These are phyloP conservation scores for Tromatobia lineatoria DNA, from an alignment of 2,888 invertebrate genomes.

Conservation along the genomic window DNA sequence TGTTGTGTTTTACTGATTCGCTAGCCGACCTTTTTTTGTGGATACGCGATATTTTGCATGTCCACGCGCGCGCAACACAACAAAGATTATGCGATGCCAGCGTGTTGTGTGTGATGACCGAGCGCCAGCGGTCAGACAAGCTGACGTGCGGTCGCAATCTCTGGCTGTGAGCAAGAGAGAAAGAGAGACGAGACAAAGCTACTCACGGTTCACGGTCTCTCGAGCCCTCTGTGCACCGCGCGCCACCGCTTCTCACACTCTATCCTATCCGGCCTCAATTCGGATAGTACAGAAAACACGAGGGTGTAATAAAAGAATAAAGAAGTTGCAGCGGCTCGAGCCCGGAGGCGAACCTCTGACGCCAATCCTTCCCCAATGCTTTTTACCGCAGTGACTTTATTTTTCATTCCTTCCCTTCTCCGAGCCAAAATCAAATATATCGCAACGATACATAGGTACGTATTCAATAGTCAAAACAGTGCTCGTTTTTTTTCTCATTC, in stretches of 20 bases:
- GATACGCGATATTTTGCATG: neutral
- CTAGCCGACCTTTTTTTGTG: neutral
- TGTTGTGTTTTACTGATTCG: slow-evolving; percentile 20
- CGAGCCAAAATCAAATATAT: slow-evolving; percentile 5
- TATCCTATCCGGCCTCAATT: neutral
- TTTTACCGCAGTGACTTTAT: slow-evolving; percentile 33
- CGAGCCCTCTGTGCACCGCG: slow-evolving; percentile 8
- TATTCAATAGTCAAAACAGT: neutral
- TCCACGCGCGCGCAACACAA: neutral
- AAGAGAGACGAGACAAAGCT: slow-evolving; percentile 39
- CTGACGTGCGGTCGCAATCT: neutral
- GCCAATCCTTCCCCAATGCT: slow-evolving; percentile 32
- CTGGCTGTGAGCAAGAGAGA: neutral
- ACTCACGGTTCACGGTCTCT: slow-evolving; percentile 38
- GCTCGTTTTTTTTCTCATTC: neutral
- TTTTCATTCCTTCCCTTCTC: slow-evolving; percentile 6
- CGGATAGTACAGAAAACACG: slow-evolving; percentile 13
- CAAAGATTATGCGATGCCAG: slow-evolving; percentile 7
- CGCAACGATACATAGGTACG: neutral
- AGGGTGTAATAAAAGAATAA: slow-evolving; percentile 42
- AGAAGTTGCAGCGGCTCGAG: slow-evolving; percentile 33
- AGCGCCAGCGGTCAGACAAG: slow-evolving; percentile 4
- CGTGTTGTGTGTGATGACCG: slow-evolving; percentile 2
- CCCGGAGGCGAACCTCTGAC: slow-evolving; percentile 8
- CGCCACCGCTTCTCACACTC: neutral